These are phyloP conservation scores for Phocides pigmalion DNA, from an alignment of 1,140 invertebrate genomes.

Conservation along the genomic window DNA sequence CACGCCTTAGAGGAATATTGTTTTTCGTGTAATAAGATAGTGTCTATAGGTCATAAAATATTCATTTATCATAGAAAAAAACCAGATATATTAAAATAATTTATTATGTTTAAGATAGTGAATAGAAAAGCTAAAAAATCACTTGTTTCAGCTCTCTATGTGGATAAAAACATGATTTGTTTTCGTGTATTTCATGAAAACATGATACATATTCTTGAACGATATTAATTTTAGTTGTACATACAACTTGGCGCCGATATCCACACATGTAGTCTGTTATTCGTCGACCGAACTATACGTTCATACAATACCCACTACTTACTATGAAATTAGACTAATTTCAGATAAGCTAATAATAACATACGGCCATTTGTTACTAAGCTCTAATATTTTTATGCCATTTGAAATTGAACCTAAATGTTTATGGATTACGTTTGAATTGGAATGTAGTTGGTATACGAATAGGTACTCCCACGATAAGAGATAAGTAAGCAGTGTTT, in stretches of 20 bases:
- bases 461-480: conserved; percentile 29
- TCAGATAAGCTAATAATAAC: conserved; percentile 37
- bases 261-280: neutral
- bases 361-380: conserved; percentile 33
- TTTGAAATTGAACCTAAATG: conserved; percentile 2
- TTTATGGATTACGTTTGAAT: neutral
- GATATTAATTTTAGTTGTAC: no score
- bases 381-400: neutral
- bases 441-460: neutral
- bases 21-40: no score
- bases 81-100: no score
- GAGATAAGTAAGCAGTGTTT: conserved; percentile 30
- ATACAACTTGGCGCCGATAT: neutral
- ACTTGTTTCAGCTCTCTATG: no score
- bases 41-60: no score
- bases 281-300: neutral
- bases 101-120: no score
- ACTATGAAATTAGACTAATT: conserved; percentile 35
- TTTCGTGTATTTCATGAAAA: no score
- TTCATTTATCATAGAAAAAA: no score
- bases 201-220: no score
- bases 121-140: no score
- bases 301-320: conserved; percentile 25
- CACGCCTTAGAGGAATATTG: no score
- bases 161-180: no score